Percentiles rank a stretch among this genome's conserved stretches.
Evolutionary conservation across 2,888 invertebrate species (phyloP).

Genomic region (Pyrocoelia pectoralis): DNA sequence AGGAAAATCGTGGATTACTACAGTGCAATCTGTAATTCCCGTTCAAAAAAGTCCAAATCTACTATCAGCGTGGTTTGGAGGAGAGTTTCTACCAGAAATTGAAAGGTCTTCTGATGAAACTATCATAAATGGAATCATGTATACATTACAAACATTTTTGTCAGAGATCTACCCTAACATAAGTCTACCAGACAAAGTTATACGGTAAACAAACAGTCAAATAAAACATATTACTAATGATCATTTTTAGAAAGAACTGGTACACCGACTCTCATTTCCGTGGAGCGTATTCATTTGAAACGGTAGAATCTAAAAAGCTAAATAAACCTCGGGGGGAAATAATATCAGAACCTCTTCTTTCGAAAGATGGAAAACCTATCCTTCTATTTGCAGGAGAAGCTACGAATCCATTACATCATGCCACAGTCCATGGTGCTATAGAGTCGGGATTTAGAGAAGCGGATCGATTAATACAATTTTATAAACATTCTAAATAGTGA

Average conservation of each 20-base stretch:
- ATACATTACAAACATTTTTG: slow-evolving; percentile 64
- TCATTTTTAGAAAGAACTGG: slow-evolving; percentile 69
- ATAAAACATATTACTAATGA: neutral
- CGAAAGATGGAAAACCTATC: slow-evolving; percentile 1
- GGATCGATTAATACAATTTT: slow-evolving; percentile 46
- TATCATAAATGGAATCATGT: slow-evolving; percentile 62
- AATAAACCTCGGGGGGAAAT: slow-evolving; percentile 14
- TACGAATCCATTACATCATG: slow-evolving; percentile 55
- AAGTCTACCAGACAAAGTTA: slow-evolving; percentile 57
- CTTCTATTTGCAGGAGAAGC: slow-evolving; percentile 66
- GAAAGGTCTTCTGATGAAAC: slow-evolving; percentile 67
- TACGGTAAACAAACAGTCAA: slow-evolving; percentile 45
- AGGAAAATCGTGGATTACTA: slow-evolving; percentile 65
- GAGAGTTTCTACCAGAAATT: slow-evolving; percentile 68
- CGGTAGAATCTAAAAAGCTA: slow-evolving; percentile 27
- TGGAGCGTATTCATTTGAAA: slow-evolving; percentile 41
- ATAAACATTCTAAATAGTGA: too few relatives aligned
- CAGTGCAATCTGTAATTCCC: slow-evolving; percentile 72
- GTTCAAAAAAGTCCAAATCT: slow-evolving; percentile 69
- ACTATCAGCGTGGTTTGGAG: slow-evolving; percentile 75
- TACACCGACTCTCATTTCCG: slow-evolving; percentile 68
- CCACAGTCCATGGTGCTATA: slow-evolving; percentile 61
- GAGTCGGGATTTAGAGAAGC: slow-evolving; percentile 60
- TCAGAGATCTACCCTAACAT: slow-evolving; percentile 60
- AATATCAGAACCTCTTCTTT: slow-evolving; percentile 23